A percentile compares a stretch with the other conserved stretches of the same genome.
These are phyloP conservation scores for Eurypyga helias DNA, from an alignment of 2,113 vertebrate genomes.

Conservation along the genomic window DNA sequence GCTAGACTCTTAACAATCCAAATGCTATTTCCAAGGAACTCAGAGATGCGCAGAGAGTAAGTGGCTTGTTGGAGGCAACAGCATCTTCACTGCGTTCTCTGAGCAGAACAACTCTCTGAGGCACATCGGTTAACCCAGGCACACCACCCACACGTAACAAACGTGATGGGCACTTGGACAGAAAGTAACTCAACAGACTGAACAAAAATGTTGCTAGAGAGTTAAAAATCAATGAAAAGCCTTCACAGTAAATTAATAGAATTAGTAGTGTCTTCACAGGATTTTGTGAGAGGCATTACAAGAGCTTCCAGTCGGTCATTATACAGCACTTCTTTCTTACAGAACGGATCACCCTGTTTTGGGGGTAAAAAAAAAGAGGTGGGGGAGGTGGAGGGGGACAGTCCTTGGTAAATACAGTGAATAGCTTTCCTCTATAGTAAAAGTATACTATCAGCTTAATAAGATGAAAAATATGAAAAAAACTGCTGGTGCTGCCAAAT, in stretches of 20 bases:
- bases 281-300: neutral
- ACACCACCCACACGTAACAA: neutral
- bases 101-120: neutral
- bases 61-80: neutral
- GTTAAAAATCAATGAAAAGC: neutral
- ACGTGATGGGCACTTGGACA: fast-evolving
- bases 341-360: neutral
- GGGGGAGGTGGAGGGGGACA: too few relatives aligned
- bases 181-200: neutral
- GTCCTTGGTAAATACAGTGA: neutral
- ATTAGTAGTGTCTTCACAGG: neutral
- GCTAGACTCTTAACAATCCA: neutral
- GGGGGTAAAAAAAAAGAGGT: too few relatives aligned
- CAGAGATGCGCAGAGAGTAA: neutral
- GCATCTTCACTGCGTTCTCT: fast-evolving
- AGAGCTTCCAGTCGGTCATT: neutral
- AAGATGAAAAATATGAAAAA: neutral
- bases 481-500: neutral
- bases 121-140: neutral
- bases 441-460: neutral
- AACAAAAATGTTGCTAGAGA: neutral
- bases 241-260: neutral
- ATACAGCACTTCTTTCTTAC: neutral
- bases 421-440: neutral
- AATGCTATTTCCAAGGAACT: neutral